Evolutionary conservation across 2,888 invertebrate genomes (phyloP).

Genomic region (Apamea sordens): DNA sequence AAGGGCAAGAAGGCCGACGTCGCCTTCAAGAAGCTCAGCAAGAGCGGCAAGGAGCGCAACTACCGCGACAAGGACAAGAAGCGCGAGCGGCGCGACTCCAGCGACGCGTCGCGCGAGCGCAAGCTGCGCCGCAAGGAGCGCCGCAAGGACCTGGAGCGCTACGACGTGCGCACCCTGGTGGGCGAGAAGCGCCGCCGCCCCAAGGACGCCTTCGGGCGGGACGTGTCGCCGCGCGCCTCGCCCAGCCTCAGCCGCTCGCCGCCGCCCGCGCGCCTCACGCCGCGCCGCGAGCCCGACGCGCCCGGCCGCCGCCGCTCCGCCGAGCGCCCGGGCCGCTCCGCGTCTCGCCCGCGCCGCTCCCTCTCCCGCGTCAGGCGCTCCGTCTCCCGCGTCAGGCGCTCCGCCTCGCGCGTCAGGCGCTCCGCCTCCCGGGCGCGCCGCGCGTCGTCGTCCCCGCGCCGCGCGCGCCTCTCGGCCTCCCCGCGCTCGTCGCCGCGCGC

Average conservation of each 20-base stretch:
- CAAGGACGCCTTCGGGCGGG: slow-evolving; percentile 95
- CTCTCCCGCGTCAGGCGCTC: slow-evolving; percentile 74
- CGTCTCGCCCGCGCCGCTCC: slow-evolving; percentile 63
- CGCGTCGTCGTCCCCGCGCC: slow-evolving; percentile 59
- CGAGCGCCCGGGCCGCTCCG: slow-evolving; percentile 66
- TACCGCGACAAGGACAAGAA: slow-evolving; percentile 90
- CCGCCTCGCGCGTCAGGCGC: slow-evolving; percentile 39
- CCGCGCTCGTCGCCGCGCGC: slow-evolving; percentile 63
- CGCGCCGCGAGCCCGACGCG: slow-evolving; percentile 73
- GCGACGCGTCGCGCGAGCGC: slow-evolving; percentile 75
- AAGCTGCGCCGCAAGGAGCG: slow-evolving; percentile 88
- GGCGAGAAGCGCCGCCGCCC: slow-evolving; percentile 92
- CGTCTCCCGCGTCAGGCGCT: slow-evolving; percentile 57
- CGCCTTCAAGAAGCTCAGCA: slow-evolving; percentile 95
- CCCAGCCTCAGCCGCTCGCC: slow-evolving; percentile 62
- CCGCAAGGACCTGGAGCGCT: slow-evolving; percentile 94
- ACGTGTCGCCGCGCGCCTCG: slow-evolving; percentile 88
- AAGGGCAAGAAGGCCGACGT: slow-evolving; percentile 90
- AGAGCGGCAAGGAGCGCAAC: slow-evolving; percentile 91
- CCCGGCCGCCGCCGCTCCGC: slow-evolving; percentile 61
- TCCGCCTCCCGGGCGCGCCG: slow-evolving; percentile 48
- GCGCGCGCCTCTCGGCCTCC: slow-evolving; percentile 62
- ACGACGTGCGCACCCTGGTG: slow-evolving; percentile 95
- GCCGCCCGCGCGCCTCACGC: slow-evolving; percentile 40
- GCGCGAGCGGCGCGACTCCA: slow-evolving; percentile 66